These are phyloP conservation scores for Mythimna ferrago DNA, from an alignment of 2,888 invertebrate species.

Conservation along the genomic window DNA sequence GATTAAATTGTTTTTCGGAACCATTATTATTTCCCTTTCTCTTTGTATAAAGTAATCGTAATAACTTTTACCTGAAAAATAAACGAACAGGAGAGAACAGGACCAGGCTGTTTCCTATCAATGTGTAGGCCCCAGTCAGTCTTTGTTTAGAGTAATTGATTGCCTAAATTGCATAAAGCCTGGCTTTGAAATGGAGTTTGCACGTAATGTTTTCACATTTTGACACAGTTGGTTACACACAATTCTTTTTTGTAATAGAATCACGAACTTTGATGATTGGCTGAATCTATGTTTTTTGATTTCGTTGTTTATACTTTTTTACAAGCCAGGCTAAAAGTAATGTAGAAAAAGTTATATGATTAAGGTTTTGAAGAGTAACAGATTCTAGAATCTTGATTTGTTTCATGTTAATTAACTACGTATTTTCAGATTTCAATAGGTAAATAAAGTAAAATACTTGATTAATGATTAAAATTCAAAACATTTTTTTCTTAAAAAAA, in stretches of 20 bases:
- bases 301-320: neutral
- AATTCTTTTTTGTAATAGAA: conserved; percentile 19
- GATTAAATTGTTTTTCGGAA: too few relatives aligned
- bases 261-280: neutral
- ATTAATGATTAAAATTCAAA: too few relatives aligned
- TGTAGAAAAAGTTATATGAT: neutral
- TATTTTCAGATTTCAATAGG: too few relatives aligned
- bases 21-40: too few relatives aligned
- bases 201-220: conserved; percentile 29
- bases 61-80: neutral
- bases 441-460: too few relatives aligned
- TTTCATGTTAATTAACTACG: too few relatives aligned
- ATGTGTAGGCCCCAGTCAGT: conserved; percentile 16
- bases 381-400: too few relatives aligned
- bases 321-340: neutral
- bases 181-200: conserved; percentile 1
- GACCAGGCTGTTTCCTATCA: conserved; percentile 32
- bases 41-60: neutral
- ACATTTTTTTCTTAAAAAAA: too few relatives aligned
- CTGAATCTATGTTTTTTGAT: conserved; percentile 1
- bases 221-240: conserved; percentile 12
- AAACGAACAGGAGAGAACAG: neutral
- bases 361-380: too few relatives aligned
- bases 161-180: conserved; percentile 45
- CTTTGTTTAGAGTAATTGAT: conserved; percentile 62